A percentile compares a stretch with the other conserved stretches of the same genome.
phyloP scores from a whole-genome alignment of 2,797 vertebrate species.

The Micrastur ruficollis region DNA sequence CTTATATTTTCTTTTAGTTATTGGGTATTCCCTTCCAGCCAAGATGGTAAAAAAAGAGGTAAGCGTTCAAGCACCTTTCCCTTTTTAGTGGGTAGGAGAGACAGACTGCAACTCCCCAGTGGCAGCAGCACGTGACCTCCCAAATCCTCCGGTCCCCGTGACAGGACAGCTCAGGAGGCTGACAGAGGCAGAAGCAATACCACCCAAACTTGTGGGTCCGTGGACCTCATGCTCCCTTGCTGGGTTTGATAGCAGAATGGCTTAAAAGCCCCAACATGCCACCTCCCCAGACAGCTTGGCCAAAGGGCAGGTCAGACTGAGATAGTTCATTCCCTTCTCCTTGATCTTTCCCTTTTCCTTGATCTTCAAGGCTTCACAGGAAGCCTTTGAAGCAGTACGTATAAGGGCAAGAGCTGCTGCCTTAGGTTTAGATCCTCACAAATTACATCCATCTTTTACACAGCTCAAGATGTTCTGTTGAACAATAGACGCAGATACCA shows the following conservation, averaged over 20 bases:
- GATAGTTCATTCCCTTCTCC: constrained; percentile 5
- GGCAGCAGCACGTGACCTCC: rapidly evolving
- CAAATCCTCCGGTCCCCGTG: not conserved
- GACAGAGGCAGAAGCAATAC: not conserved
- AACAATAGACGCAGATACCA: not conserved
- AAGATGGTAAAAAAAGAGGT: not conserved
- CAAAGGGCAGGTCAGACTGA: constrained; percentile 36
- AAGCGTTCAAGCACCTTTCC: not conserved
- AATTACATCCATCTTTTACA: constrained; percentile 43
- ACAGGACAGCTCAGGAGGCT: not conserved
- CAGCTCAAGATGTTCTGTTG: not conserved
- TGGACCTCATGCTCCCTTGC: not conserved
- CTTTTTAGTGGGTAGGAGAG: not conserved
- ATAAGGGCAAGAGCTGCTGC: constrained; percentile 17
- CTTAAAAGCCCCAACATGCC: not conserved
- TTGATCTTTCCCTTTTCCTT: constrained; percentile 50
- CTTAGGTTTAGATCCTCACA: constrained; percentile 21
- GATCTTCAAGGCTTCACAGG: constrained; percentile 45
- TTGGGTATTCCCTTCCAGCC: not conserved
- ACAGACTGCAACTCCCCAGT: not conserved
- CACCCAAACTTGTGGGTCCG: not conserved
- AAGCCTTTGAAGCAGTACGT: constrained; percentile 51
- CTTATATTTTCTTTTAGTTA: not conserved
- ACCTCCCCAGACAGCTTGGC: not conserved
- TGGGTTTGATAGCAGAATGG: not conserved